These are phyloP conservation scores for Tenthredo distinguenda DNA, from an alignment of 2,888 invertebrate species.

Conservation along the genomic window DNA sequence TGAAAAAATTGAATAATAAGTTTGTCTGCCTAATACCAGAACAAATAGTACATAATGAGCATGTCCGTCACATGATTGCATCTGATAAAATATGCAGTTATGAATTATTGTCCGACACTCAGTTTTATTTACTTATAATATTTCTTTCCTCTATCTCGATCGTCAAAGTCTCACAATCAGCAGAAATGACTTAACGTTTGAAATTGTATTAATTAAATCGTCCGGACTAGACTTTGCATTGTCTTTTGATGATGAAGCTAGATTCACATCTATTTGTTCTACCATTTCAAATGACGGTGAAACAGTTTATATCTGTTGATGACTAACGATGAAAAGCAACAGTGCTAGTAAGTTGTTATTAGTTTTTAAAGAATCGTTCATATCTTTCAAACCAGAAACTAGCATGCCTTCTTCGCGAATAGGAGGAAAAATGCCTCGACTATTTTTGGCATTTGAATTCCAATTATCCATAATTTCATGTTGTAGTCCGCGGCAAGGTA, in stretches of 20 bases:
- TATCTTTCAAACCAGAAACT: background rate
- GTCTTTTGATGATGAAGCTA: background rate
- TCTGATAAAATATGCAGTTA: constrained; percentile 6
- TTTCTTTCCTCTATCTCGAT: background rate
- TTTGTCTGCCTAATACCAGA: background rate
- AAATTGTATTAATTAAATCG: background rate
- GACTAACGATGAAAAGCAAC: background rate
- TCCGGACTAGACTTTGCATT: background rate
- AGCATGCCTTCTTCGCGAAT: background rate
- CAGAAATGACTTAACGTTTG: background rate
- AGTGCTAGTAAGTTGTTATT: background rate
- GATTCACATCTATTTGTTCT: background rate
- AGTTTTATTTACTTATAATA: background rate
- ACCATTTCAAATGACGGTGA: background rate
- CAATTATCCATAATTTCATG: background rate
- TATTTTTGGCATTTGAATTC: background rate
- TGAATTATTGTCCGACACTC: background rate
- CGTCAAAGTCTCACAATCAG: background rate
- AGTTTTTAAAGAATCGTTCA: background rate
- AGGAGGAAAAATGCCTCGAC: background rate
- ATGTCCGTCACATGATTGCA: background rate
- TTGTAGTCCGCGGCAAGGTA: background rate
- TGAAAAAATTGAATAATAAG: background rate
- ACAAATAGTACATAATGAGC: background rate
- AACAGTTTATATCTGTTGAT: background rate